A percentile compares a stretch with the other conserved stretches of the same genome.
These are phyloP conservation scores for Brachionus rubens DNA, from an alignment of 1,140 invertebrate genomes.

Conservation along the genomic window DNA sequence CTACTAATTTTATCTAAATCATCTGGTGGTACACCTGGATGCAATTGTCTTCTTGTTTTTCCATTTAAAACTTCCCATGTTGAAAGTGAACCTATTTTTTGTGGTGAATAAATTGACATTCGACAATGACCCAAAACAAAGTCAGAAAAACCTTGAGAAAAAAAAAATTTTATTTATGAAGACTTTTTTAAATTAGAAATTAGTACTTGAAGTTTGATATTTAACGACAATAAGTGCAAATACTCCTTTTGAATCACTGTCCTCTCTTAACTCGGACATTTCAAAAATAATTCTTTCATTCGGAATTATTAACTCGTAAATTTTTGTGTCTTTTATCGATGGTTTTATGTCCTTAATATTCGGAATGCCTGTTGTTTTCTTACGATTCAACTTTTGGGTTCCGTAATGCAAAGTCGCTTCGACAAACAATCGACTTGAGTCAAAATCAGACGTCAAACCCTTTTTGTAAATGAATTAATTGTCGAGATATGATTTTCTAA, in stretches of 20 bases:
- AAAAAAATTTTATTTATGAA: not conserved
- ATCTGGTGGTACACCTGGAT: constrained; percentile 30
- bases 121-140: constrained; percentile 16
- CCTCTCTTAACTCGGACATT: constrained; percentile 12
- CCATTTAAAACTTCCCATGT: constrained; percentile 44
- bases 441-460: constrained; percentile 10
- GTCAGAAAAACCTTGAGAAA: not conserved
- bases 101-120: constrained; percentile 31
- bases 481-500: not conserved
- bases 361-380: constrained; percentile 11
- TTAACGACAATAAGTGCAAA: constrained; percentile 28
- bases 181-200: not conserved
- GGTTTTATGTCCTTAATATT: constrained; percentile 17
- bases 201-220: constrained; percentile 6
- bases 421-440: constrained; percentile 4
- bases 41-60: not conserved
- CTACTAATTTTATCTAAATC: constrained; percentile 13
- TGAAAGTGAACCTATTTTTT: constrained; percentile 24
- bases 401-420: constrained; percentile 27
- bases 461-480: not conserved
- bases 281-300: constrained; percentile 17
- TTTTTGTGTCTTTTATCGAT: constrained; percentile 25
- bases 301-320: constrained; percentile 6
- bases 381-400: not conserved
- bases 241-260: constrained; percentile 10